Base-by-base conservation (phyloP, 2,113 vertebrate species). In the Saguinus midas region DNA sequence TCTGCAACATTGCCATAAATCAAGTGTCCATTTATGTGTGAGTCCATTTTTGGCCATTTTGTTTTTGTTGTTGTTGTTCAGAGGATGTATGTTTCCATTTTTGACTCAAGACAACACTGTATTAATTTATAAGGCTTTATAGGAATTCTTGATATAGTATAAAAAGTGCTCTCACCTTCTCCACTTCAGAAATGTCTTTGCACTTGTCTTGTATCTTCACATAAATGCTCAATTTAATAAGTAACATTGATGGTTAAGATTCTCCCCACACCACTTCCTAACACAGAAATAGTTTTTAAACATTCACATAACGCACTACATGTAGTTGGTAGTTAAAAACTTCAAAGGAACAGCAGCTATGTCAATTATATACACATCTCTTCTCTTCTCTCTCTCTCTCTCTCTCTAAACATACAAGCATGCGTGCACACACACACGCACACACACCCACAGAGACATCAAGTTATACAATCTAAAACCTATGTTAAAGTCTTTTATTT, bases 401-500 rank as follows among this genome's bases (percentile, higher is more conserved):
- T 29, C 61, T 64, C 11, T 64, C 61, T 64, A 29, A 14, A 64
- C 27, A 64, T 29, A 64, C 27, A 27, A 25, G 12, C 20, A 13
- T 14, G 12, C 48, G 48, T 12, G 11, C 9, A 10, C 23, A 23
- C 55, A 57, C 55, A 57, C 57, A 58, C 57, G 23, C 57, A 58
- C 57, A 58, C 58, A 64, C 25, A 64, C 27, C n/a, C n/a, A n/a
- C n/a, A 64, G 0, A 64, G 0, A 64, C 0, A 5, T 64, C 35
- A 80, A 75, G 76, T 58, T 66, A 72, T 1, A 76, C n/a, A 58
- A 75, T 64, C 3, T 1, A 91, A 84, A 61, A 45, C 1, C 4
- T 68, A 73, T 66, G 25, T 80, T 80, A 89, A 95, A 85, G 8
- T 72, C 35, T 82, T 79, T 81, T 8, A 78, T 64, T 95, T 85